Evolutionary conservation across 30 jellyfish, hydroid and myxozoan genomes (phyloP), one percentile per base, ranked within the genome.

Genomic region (Hydra vulgaris): DNA sequence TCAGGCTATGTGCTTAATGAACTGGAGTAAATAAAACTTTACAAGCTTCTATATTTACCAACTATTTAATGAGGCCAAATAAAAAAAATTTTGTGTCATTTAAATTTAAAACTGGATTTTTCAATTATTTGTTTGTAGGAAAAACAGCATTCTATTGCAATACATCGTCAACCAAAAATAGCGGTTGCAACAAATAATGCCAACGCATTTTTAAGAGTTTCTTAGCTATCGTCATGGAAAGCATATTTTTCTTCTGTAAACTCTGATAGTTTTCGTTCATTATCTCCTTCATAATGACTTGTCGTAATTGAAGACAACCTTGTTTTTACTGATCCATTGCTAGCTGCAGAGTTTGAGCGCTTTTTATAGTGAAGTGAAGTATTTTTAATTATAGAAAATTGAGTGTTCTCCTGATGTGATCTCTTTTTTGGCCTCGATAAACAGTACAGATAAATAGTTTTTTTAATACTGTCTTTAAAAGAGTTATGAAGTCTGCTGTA

Each of bases 401-500:
- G 61, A 40, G 12, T 40, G 61, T 5, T 40, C 5, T 40, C 61
- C 12, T 40, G 61, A 40, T 3, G 8, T 40, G 88, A 0, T 40
- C 61, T 40, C 12, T 40, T 40, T 3, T 40, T 40, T 3, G 61
- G 61, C 12, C 5, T 40, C 8, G 61, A 5, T 40, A 83, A 12
- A 66, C 92, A 89, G 66, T 95, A 85, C 23, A 95, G 89, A 72
- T 82, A 90, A 54, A 90, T n/a, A 0, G 86, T 74, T 24, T 87
- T 27, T 20, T 83, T 19, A 26, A 93, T 82, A 7, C 95, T 54
- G 20, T 79, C 53, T 75, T 95, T 90, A 71, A 86, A 94, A 0
- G 96, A 84, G 27, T 79, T 84, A 76, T 94, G 99, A 71, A 94
- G 83, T 26, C 94, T 94, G 23, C 96, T 82, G 61, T 94, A 94